Conservation (phyloP, 2,888 invertebrate species). For the Clusia tigrina region DNA sequence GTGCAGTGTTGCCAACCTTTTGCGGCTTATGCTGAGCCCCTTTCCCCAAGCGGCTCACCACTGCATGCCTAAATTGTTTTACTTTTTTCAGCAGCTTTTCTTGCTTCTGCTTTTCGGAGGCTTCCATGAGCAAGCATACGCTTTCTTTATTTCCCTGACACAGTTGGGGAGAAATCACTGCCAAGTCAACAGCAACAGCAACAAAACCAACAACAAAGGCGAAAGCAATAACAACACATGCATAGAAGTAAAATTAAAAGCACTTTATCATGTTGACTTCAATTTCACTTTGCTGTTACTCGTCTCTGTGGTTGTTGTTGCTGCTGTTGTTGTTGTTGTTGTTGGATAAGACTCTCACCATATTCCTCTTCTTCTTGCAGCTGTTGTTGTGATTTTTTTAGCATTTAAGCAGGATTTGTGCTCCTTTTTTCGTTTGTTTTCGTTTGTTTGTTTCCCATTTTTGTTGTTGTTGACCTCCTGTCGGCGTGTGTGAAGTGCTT, state of each 20-base stretch:
- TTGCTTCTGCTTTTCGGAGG: not conserved
- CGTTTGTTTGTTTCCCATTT: not conserved
- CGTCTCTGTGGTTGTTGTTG: not conserved
- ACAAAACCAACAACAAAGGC: slow-evolving; percentile 3
- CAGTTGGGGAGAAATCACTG: not conserved
- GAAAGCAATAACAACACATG: slow-evolving; percentile 17
- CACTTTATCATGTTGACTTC: slow-evolving; percentile 34
- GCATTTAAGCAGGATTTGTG: slow-evolving; percentile 12
- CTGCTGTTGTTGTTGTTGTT: not conserved
- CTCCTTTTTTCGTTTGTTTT: not conserved
- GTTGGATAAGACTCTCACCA: too few relatives aligned
- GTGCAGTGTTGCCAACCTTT: not conserved
- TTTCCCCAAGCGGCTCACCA: not conserved
- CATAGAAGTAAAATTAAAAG: slow-evolving; percentile 30
- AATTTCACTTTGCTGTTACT: not conserved
- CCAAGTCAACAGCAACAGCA: not conserved
- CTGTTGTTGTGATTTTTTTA: slow-evolving; percentile 14
- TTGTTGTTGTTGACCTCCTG: not conserved
- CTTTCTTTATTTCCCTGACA: not conserved
- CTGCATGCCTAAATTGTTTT: not conserved
- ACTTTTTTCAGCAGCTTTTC: not conserved
- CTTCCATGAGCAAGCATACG: too few relatives aligned
- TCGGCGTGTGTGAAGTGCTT: not conserved
- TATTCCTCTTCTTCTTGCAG: not conserved
- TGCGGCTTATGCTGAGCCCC: not conserved